Evolutionary conservation across 2,888 invertebrate genomes (phyloP).

Genomic region (Heteromurus nitidus): DNA sequence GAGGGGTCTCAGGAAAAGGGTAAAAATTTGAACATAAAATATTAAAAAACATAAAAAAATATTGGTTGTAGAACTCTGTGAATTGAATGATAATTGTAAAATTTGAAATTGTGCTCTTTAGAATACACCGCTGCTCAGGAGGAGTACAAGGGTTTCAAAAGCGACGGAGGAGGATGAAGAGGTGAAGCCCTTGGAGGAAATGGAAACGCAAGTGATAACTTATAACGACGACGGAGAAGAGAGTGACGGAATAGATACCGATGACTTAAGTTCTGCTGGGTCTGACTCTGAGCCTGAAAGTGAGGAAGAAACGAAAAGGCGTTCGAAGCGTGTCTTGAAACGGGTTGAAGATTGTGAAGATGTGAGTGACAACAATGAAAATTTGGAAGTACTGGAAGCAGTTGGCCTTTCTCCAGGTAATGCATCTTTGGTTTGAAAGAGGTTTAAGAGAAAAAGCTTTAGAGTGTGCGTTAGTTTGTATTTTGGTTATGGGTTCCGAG

Average conservation of each 20-base stretch:
- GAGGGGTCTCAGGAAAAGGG: neutral
- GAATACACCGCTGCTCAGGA: no score
- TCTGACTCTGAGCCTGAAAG: neutral
- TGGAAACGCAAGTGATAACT: conserved; percentile 34
- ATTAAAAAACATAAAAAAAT: no score
- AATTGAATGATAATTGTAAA: neutral
- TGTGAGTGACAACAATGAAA: neutral
- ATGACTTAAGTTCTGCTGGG: neutral
- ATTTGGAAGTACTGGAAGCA: no score
- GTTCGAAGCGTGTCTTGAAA: no score
- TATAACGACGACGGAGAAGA: no score
- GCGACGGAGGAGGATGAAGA: neutral
- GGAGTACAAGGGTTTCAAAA: neutral
- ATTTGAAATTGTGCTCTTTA: no score
- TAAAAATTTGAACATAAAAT: no score
- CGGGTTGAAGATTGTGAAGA: neutral
- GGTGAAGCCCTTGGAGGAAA: conserved; percentile 24
- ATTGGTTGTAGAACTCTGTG: neutral
- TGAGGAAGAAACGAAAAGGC: neutral
- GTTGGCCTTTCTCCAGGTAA: no score
- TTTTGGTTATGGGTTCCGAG: no score
- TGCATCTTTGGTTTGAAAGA: no score
- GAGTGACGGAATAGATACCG: neutral
- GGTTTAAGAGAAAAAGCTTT: neutral
- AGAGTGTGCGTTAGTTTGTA: neutral